Percentiles rank a stretch among this genome's conserved stretches.
Conservation (phyloP, 2,113 vertebrate genomes). For the Passerina amoena region DNA sequence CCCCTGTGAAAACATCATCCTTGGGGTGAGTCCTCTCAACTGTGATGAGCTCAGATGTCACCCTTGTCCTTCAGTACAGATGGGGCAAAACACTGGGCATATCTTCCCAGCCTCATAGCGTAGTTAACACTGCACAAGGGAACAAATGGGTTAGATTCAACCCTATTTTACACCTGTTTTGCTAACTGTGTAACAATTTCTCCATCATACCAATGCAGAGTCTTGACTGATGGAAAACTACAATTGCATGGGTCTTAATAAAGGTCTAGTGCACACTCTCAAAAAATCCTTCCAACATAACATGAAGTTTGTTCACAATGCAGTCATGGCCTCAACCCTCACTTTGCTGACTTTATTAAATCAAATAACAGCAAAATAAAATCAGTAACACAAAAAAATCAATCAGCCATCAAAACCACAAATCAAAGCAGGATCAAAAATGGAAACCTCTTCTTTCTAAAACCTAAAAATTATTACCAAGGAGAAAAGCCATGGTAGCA, state of each 20-base stretch:
- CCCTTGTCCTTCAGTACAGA: background rate
- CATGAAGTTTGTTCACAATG: background rate
- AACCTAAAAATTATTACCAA: background rate
- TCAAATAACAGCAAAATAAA: slow-evolving; percentile 29
- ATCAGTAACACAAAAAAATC: slow-evolving; percentile 30
- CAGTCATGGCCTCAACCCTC: background rate
- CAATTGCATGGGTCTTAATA: background rate
- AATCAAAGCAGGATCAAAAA: slow-evolving; percentile 19
- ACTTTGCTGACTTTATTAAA: background rate
- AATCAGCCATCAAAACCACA: slow-evolving; percentile 41
- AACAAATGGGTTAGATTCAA: background rate
- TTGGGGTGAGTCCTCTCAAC: background rate
- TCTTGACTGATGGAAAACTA: background rate
- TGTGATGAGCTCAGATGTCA: background rate
- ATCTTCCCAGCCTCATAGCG: background rate
- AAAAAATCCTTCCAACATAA: background rate
- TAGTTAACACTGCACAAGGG: background rate
- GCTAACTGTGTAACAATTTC: background rate
- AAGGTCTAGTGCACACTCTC: background rate
- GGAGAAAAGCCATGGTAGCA: background rate
- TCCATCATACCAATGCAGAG: background rate
- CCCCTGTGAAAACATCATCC: background rate
- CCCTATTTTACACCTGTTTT: background rate
- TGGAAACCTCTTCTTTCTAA: background rate
- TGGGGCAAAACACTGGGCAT: background rate